Percentiles rank a stretch among this genome's conserved stretches.
phyloP scores from a whole-genome alignment of 2,888 invertebrate genomes.

The Drosophila conformis region DNA sequence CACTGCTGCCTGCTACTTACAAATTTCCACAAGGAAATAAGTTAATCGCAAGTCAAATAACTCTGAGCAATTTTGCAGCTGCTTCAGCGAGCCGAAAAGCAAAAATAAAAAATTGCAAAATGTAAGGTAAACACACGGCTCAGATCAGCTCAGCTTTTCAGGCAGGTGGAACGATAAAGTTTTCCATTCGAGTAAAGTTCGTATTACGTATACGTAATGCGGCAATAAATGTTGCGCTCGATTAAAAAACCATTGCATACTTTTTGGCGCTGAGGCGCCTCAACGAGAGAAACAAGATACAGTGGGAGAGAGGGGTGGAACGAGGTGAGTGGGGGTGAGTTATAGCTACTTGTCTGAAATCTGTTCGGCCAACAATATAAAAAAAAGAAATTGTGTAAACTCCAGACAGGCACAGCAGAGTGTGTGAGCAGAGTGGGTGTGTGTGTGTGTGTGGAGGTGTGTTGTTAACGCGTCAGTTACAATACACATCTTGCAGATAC shows the following conservation, averaged over 20 bases:
- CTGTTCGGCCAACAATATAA: constrained; percentile 56
- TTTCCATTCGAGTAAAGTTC: constrained; percentile 38
- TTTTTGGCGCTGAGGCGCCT: constrained; percentile 32
- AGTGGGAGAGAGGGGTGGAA: neutral
- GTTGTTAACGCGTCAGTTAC: constrained; percentile 58
- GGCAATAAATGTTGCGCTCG: constrained; percentile 69
- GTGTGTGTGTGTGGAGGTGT: constrained; percentile 20
- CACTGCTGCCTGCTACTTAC: constrained; percentile 13
- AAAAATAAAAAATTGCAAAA: constrained; percentile 20
- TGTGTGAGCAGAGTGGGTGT: neutral
- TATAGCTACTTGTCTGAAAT: constrained; percentile 39
- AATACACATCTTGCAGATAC: constrained; percentile 46
- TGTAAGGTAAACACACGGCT: constrained; percentile 50
- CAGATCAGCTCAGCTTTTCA: neutral
- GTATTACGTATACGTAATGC: constrained; percentile 60
- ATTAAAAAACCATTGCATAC: constrained; percentile 66
- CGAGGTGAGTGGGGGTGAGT: neutral
- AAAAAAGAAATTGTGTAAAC: constrained; percentile 49
- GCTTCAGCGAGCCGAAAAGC: neutral
- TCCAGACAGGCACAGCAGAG: constrained; percentile 32
- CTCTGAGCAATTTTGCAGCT: constrained; percentile 42
- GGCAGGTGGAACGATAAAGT: constrained; percentile 29
- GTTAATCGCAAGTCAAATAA: constrained; percentile 65
- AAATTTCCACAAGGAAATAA: constrained; percentile 47
- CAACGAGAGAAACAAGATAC: constrained; percentile 5